Evolutionary conservation across 1,140 invertebrate species (phyloP).

Genomic region (Ostrea edulis): DNA sequence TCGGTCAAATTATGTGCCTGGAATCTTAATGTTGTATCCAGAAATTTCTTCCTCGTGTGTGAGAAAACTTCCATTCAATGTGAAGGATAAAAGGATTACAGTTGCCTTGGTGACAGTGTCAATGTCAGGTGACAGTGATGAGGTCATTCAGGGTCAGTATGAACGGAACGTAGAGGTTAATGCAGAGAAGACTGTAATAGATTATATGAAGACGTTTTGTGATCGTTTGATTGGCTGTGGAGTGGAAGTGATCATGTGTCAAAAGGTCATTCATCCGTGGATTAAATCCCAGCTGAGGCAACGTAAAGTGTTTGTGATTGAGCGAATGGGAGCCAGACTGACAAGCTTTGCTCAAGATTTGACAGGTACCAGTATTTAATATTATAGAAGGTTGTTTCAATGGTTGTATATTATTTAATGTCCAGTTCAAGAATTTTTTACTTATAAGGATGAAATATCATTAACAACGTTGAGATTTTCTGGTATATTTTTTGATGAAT

Average conservation of each 20-base stretch:
- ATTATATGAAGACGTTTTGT: constrained; percentile 54
- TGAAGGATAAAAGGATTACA: background rate
- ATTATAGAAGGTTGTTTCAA: background rate
- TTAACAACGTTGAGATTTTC: constrained; percentile 12
- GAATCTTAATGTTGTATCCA: constrained; percentile 49
- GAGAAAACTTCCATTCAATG: background rate
- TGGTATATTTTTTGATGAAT: constrained; percentile 14
- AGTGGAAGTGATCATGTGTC: constrained; percentile 63
- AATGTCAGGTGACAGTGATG: constrained; percentile 62
- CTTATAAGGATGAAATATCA: background rate
- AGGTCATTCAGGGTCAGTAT: constrained; percentile 55
- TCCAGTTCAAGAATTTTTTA: constrained; percentile 12
- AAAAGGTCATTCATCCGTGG: constrained; percentile 70
- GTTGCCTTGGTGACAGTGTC: constrained; percentile 54
- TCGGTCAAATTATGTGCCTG: constrained; percentile 38
- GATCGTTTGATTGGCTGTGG: constrained; percentile 35
- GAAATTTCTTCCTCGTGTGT: constrained; percentile 44
- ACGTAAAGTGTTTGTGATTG: constrained; percentile 88
- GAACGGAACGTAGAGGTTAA: constrained; percentile 43
- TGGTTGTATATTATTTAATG: background rate
- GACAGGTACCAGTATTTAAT: constrained; percentile 57
- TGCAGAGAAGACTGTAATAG: constrained; percentile 46
- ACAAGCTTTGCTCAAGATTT: constrained; percentile 58
- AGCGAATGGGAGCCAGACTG: constrained; percentile 75
- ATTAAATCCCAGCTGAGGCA: constrained; percentile 79